phyloP scores from a whole-genome alignment of 2,888 invertebrate species.

The Syrista parreyssii region DNA sequence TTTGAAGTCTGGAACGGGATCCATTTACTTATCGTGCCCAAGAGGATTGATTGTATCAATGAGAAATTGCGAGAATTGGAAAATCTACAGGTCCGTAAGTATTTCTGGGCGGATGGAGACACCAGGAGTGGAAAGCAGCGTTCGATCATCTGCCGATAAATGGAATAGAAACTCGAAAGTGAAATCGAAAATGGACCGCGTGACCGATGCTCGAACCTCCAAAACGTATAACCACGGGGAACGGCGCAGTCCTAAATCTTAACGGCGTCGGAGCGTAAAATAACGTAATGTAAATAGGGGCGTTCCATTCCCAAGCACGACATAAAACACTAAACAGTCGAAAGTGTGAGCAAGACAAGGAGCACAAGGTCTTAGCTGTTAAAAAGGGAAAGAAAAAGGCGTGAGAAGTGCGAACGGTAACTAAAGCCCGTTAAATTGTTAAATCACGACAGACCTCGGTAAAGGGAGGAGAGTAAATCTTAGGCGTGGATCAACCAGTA shows the following conservation, averaged over 20 bases:
- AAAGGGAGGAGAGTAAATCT: neutral
- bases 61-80: neutral
- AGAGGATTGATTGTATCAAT: neutral
- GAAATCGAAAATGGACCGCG: neutral
- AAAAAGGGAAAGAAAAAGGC: neutral
- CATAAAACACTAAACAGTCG: neutral
- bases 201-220: neutral
- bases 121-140: neutral
- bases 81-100: neutral
- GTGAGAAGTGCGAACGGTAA: neutral
- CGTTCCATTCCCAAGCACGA: neutral
- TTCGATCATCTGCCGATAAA: neutral
- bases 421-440: neutral
- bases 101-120: neutral
- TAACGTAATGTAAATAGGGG: neutral
- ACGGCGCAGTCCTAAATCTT: neutral
- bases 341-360: constrained; percentile 1
- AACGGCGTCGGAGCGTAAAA: neutral
- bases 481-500: neutral
- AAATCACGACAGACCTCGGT: neutral
- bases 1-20: neutral
- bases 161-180: neutral
- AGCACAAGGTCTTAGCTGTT: constrained; percentile 3
- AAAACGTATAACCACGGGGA: neutral
- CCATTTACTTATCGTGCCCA: neutral